A percentile compares a stretch with the other conserved stretches of the same genome.
phyloP scores from a whole-genome alignment of 2,888 invertebrate genomes.

The Stegophylla sp. region DNA sequence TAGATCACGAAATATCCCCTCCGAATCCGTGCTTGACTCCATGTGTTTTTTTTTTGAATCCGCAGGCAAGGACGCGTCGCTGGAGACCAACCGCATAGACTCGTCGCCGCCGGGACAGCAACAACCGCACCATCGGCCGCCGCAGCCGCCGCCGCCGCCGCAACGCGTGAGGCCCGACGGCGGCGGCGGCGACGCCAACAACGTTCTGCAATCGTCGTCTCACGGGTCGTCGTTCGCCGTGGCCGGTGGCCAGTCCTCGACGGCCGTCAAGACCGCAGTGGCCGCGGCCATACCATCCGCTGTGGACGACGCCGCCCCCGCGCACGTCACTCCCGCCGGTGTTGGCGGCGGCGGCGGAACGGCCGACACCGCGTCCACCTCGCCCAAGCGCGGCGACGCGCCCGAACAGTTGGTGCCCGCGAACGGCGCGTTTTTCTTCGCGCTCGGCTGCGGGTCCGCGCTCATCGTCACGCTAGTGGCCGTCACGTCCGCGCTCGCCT shows the following conservation, averaged over 20 bases:
- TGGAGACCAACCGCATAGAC: slow-evolving; percentile 39
- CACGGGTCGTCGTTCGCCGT: neutral
- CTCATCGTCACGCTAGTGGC: slow-evolving; percentile 49
- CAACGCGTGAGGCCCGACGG: neutral
- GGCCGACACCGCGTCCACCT: slow-evolving; percentile 21
- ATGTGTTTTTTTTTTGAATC: neutral
- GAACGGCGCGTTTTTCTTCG: slow-evolving; percentile 47
- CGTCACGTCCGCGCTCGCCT: slow-evolving; percentile 46
- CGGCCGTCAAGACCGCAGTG: too few species aligned
- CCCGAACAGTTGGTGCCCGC: slow-evolving; percentile 35
- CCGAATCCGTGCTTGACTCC: too few species aligned
- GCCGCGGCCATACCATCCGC: too few species aligned
- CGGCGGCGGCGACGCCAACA: neutral
- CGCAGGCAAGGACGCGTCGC: slow-evolving; percentile 20
- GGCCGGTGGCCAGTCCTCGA: neutral
- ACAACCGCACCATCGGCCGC: neutral
- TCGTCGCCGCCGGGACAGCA: neutral
- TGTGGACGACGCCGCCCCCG: too few species aligned
- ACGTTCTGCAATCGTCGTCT: neutral
- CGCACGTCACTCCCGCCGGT: too few species aligned
- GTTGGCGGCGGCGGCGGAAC: neutral
- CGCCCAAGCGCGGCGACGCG: slow-evolving; percentile 29
- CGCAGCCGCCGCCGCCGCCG: neutral
- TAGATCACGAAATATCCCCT: too few species aligned
- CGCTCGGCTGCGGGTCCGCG: slow-evolving; percentile 48